phyloP scores from a whole-genome alignment of 2,113 vertebrate genomes.

The Pontoporia blainvillei region DNA sequence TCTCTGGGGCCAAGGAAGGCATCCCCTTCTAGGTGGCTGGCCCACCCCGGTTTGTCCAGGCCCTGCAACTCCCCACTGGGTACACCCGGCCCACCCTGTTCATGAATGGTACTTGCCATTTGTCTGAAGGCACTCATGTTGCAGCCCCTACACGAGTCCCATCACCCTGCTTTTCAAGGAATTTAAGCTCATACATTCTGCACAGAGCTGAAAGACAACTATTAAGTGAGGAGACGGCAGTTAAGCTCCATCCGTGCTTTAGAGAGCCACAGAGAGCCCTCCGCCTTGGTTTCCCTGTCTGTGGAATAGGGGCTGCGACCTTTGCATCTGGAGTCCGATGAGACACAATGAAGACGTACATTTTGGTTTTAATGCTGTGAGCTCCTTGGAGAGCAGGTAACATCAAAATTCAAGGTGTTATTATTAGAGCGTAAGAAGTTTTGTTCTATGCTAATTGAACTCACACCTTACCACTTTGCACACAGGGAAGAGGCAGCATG shows the following conservation, averaged over 20 bases:
- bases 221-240: rapidly evolving
- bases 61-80: rapidly evolving
- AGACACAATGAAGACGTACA: neutral
- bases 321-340: neutral
- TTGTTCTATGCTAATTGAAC: constrained; percentile 74
- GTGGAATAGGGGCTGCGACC: neutral
- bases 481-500: constrained; percentile 33
- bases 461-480: constrained; percentile 71
- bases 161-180: neutral
- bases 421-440: constrained; percentile 73
- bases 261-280: neutral
- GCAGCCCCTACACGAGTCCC: rapidly evolving
- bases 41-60: too few species aligned
- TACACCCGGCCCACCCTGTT: rapidly evolving
- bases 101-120: rapidly evolving
- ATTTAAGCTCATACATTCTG: neutral
- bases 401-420: constrained; percentile 74
- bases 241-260: rapidly evolving
- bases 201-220: neutral
- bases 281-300: neutral
- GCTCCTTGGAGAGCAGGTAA: constrained; percentile 62
- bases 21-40: rapidly evolving
- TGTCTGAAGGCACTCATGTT: neutral
- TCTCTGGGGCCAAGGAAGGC: neutral
- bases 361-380: neutral